Base-by-base conservation (phyloP, 1,140 invertebrate species). In the Euura saliciscinereae region DNA sequence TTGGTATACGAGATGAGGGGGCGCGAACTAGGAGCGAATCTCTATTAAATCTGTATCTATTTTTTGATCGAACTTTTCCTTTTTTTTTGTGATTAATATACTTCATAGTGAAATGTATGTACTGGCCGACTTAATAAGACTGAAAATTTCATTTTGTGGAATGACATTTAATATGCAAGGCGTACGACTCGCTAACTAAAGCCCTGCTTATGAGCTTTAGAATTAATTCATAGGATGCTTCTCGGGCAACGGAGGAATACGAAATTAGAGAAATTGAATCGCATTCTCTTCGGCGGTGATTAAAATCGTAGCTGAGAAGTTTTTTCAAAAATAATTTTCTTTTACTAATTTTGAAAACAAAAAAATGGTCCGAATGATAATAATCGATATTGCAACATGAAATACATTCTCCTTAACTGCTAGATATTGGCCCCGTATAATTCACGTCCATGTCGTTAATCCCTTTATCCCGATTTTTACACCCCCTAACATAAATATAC, bases 1-100 rank as follows among this genome's bases (percentile, higher is more conserved):
- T 75, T 76, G 70, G 28, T 28, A 28, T 28, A 28, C 28, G 28
- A 1, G 28, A 28, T 0, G 0, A 28, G 65, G 44, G 68, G 71
- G 71, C 69, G 70, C 74, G 59, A 66, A 72, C 6, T 71, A 45
- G 28, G 42, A 7, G 43, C 69, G 65, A 79, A 70, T 79, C 76
- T 79, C 78, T 75, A 78, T 81, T 82, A 82, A 82, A 81, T 81
- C 76, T 74, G 71, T 72, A 77, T 80, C 77, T 80, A 8, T 59
- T 59, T 59, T 28, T 59, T 59, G 51, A 59, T 59, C 51, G 51
- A 59, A n/a, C 6, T 59, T n/a, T 2, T 59, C 51, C 28, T 28
- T 1, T 28, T 28, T 28, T 28, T 28, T 28, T 28, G 28, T 28
- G 28, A 28, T 28, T 28, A 28, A 1, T 28, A 28, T 28, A 28